phyloP scores from a whole-genome alignment of 2,797 vertebrate species.

The Parotocinclus haroldoi region DNA sequence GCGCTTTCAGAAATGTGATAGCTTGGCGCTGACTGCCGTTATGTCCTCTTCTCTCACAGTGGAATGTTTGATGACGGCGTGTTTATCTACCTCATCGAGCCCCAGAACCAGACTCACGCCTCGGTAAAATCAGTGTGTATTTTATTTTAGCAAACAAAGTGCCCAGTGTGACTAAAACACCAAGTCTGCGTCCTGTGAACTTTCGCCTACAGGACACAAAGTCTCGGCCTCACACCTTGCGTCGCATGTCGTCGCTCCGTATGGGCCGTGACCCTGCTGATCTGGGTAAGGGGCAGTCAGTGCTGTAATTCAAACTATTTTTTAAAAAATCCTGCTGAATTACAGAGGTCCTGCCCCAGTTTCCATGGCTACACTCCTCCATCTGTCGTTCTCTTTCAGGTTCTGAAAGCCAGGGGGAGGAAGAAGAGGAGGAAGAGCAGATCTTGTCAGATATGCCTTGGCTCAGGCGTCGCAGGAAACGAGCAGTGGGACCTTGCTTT shows the following conservation, averaged over 20 bases:
- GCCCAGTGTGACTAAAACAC: neutral
- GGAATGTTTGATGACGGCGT: slow-evolving; percentile 81
- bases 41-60: slow-evolving; percentile 56
- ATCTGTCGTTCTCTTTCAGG: slow-evolving; percentile 30
- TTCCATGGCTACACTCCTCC: slow-evolving; percentile 41
- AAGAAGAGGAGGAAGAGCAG: slow-evolving; percentile 40
- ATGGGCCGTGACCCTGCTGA: slow-evolving; percentile 50
- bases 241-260: slow-evolving; percentile 64
- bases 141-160: slow-evolving; percentile 1
- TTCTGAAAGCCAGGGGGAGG: slow-evolving; percentile 47
- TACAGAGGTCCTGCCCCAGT: slow-evolving; percentile 27
- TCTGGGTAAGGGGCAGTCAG: slow-evolving; percentile 45
- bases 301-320: neutral
- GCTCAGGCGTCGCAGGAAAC: slow-evolving; percentile 74
- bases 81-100: slow-evolving; percentile 78
- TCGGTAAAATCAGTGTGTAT: slow-evolving; percentile 62
- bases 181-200: slow-evolving; percentile 2
- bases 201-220: slow-evolving; percentile 66
- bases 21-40: neutral
- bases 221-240: slow-evolving; percentile 75
- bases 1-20: slow-evolving; percentile 10
- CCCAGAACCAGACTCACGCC: slow-evolving; percentile 68
- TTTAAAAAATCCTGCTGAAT: slow-evolving; percentile 3
- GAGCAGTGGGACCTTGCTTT: slow-evolving; percentile 63
- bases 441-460: slow-evolving; percentile 68